A percentile compares a stretch with the other conserved stretches of the same genome.
Evolutionary conservation across 2,888 invertebrate genomes (phyloP).

Genomic region (Lamellibrachia columna): DNA sequence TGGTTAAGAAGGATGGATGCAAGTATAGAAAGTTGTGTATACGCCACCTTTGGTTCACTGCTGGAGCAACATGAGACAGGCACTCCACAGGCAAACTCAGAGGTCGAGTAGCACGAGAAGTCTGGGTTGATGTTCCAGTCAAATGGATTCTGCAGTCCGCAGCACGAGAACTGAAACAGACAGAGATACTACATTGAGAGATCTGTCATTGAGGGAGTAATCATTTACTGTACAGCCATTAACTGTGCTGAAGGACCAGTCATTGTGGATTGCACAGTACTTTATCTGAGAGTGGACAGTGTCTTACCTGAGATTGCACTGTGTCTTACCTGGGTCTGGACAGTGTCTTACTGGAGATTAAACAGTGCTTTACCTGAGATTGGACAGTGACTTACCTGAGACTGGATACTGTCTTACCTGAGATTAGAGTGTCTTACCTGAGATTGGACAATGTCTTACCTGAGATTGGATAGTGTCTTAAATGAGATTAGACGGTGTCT

Average conservation of each 20-base stretch:
- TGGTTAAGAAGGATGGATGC: neutral
- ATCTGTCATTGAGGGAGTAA: neutral
- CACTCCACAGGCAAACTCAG: slow-evolving; percentile 69
- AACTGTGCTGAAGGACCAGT: neutral
- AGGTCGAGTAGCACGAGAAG: slow-evolving; percentile 42
- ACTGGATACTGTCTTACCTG: neutral
- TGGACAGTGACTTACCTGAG: neutral
- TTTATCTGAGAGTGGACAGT: neutral
- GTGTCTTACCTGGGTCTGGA: neutral
- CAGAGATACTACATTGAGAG: neutral
- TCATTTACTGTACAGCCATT: neutral
- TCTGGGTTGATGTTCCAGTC: slow-evolving; percentile 77
- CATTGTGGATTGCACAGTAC: neutral
- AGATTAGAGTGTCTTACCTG: neutral
- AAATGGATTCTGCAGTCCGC: slow-evolving; percentile 80
- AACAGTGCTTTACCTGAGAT: neutral
- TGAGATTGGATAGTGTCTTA: neutral
- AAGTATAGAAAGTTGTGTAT: neutral
- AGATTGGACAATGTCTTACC: neutral
- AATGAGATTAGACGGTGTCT: neutral
- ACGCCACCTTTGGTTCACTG: slow-evolving; percentile 21
- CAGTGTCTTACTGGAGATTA: neutral
- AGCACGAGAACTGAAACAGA: slow-evolving; percentile 76
- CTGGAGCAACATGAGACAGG: slow-evolving; percentile 81
- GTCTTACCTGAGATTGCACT: neutral